Percentiles rank a stretch among this genome's conserved stretches.
These are phyloP conservation scores for Percopsis transmontana DNA, from an alignment of 2,113 vertebrate species.

Conservation along the genomic window DNA sequence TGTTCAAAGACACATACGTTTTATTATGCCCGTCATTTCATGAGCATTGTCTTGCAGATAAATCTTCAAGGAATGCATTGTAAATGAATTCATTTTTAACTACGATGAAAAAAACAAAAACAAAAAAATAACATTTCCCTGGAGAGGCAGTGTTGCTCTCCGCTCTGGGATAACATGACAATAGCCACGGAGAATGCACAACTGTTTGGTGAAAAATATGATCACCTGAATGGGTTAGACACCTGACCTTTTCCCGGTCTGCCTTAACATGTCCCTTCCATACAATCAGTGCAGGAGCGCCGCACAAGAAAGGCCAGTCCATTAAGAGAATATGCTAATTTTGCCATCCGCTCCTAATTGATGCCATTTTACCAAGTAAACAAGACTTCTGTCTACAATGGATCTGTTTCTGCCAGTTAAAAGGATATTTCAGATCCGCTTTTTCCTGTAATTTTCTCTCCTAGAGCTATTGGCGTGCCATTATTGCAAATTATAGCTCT, in stretches of 20 bases:
- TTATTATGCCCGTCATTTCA: neutral
- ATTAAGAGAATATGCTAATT: constrained; percentile 88
- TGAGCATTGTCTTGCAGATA: constrained; percentile 13
- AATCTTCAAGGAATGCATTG: neutral
- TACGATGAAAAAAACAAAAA: constrained; percentile 32
- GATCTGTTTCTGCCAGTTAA: constrained; percentile 80
- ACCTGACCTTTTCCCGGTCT: constrained; percentile 84
- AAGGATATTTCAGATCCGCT: constrained; percentile 79
- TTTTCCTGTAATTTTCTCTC: constrained; percentile 83
- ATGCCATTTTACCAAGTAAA: constrained; percentile 87
- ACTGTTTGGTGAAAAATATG: constrained; percentile 83
- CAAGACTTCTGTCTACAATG: constrained; percentile 80
- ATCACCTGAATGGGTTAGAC: constrained; percentile 82
- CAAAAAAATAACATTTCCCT: constrained; percentile 15
- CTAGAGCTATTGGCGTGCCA: constrained; percentile 82
- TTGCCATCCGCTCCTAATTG: constrained; percentile 83
- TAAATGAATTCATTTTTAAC: constrained; percentile 60
- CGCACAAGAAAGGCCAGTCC: constrained; percentile 83
- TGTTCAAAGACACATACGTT: no score
- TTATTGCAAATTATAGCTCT: constrained; percentile 92
- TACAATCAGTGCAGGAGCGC: constrained; percentile 74
- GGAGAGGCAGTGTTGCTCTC: constrained; percentile 54
- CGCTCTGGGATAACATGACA: constrained; percentile 74
- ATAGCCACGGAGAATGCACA: constrained; percentile 79
- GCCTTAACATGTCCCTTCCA: constrained; percentile 83